phyloP scores from a whole-genome alignment of 2,797 vertebrate genomes.

The Tragopan temminckii region DNA sequence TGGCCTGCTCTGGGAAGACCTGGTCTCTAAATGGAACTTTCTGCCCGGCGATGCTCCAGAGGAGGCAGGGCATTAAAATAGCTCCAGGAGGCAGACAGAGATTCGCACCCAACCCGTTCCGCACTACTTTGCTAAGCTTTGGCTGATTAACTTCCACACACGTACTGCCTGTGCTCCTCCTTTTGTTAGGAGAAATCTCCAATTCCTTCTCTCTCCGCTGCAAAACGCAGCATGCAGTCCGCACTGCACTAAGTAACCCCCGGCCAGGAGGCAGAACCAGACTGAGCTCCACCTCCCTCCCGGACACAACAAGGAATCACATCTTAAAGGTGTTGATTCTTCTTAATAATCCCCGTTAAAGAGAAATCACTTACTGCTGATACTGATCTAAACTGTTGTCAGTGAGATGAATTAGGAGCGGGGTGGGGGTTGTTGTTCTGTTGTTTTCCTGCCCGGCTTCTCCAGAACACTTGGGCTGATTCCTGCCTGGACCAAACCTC shows the following conservation, averaged over 20 bases:
- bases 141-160: background rate
- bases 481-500: background rate
- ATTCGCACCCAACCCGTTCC: background rate
- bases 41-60: background rate
- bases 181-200: background rate
- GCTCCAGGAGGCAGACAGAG: background rate
- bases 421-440: background rate
- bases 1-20: background rate
- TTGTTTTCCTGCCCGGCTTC: slow-evolving; percentile 21
- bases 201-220: background rate
- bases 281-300: background rate
- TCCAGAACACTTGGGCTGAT: background rate
- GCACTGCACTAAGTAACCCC: background rate
- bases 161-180: background rate
- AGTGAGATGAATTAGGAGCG: slow-evolving; percentile 47
- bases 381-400: slow-evolving; percentile 59
- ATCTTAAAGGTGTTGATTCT: slow-evolving; percentile 61
- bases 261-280: background rate
- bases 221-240: accelerated
- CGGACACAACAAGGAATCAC: background rate
- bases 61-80: background rate
- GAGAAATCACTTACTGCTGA: slow-evolving; percentile 57
- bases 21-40: background rate
- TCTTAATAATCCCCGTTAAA: slow-evolving; percentile 64
- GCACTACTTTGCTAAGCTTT: background rate